Conservation (phyloP, 2,113 vertebrate genomes). For the Malurus alboscapulatus region DNA sequence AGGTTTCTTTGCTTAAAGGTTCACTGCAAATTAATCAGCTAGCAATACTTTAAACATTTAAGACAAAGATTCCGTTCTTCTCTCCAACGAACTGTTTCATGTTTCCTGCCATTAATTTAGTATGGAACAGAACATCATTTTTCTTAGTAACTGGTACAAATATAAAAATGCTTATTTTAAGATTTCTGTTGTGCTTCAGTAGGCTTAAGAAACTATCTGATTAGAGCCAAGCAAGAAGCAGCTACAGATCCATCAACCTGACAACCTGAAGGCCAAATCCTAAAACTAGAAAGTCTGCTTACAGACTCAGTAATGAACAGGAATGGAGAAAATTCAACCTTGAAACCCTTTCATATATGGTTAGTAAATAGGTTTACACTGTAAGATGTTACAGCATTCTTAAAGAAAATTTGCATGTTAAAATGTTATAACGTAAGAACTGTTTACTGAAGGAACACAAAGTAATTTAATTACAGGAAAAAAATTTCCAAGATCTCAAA, state of each 20-base stretch:
- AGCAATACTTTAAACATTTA: neutral
- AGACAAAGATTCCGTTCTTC: neutral
- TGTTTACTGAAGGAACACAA: neutral
- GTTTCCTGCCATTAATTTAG: neutral
- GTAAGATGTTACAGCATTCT: neutral
- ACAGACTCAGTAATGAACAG: neutral
- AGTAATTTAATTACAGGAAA: slow-evolving; percentile 1
- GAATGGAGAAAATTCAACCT: neutral
- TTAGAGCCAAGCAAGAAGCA: neutral
- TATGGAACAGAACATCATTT: neutral
- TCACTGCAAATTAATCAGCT: neutral
- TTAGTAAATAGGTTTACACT: neutral
- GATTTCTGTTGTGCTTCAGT: neutral
- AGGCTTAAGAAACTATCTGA: neutral
- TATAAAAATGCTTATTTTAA: neutral
- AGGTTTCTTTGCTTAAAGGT: neutral
- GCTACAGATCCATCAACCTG: neutral
- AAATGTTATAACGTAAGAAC: neutral
- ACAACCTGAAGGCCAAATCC: neutral
- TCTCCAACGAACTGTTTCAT: neutral
- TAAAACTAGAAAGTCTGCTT: neutral
- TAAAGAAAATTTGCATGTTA: neutral
- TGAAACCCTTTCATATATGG: neutral
- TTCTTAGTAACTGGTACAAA: neutral
- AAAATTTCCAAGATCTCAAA: neutral